phyloP scores from a whole-genome alignment of 2,888 invertebrate species.

The Tenthredo amoena region DNA sequence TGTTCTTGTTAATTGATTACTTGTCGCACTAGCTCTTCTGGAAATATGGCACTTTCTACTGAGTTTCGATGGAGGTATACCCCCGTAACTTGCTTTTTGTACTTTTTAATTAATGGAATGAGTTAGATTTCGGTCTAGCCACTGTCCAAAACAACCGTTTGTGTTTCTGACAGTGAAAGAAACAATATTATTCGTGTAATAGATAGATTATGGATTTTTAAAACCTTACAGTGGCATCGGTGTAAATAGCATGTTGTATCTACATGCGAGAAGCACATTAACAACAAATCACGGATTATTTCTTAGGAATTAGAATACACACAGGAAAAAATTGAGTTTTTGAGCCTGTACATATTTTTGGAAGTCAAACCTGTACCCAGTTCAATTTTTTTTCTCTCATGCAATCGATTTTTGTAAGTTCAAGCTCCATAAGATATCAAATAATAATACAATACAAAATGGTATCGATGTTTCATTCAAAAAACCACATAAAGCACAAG shows the following conservation, averaged over 20 bases:
- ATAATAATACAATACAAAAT: neutral
- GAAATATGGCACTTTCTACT: neutral
- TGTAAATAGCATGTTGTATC: neutral
- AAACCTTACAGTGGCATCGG: slow-evolving; percentile 12
- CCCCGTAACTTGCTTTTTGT: neutral
- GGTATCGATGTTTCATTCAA: neutral
- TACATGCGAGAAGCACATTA: slow-evolving; percentile 9
- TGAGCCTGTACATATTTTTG: too few relatives aligned
- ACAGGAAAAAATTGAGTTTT: neutral
- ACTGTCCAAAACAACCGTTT: slow-evolving; percentile 1
- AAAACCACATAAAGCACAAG: neutral
- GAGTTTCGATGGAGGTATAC: neutral
- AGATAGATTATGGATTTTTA: slow-evolving; percentile 37
- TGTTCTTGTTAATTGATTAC: neutral
- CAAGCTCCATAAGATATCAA: neutral
- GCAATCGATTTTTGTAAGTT: too few relatives aligned
- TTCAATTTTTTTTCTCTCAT: too few relatives aligned
- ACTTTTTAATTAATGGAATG: neutral
- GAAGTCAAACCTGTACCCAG: too few relatives aligned
- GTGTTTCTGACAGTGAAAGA: neutral
- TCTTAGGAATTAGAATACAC: neutral
- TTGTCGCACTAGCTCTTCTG: neutral
- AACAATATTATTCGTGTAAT: slow-evolving; percentile 4
- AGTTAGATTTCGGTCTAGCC: neutral
- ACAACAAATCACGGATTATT: neutral